phyloP scores from a whole-genome alignment of 2,113 vertebrate species.

The Catharus bicknelli region DNA sequence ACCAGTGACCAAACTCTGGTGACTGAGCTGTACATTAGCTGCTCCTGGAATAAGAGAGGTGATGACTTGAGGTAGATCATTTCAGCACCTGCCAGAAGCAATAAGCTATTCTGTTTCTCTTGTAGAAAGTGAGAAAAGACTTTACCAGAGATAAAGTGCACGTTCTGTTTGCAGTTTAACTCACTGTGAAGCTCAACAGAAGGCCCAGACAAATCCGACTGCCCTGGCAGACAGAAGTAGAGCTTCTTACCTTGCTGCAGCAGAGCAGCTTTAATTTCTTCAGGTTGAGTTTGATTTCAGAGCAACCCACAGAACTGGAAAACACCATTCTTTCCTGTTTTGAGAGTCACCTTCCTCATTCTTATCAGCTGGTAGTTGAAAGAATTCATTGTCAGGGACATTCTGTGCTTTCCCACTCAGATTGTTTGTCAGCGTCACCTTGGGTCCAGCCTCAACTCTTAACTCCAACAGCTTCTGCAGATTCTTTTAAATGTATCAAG shows the following conservation, averaged over 20 bases:
- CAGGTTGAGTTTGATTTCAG: background rate
- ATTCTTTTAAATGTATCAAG: background rate
- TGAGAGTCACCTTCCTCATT: background rate
- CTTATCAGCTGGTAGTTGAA: background rate
- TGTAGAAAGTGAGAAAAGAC: background rate
- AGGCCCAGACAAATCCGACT: background rate
- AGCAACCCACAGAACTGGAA: background rate
- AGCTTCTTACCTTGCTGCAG: background rate
- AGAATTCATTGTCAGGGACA: background rate
- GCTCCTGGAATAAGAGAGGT: background rate
- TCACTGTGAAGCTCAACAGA: background rate
- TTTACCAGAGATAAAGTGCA: background rate
- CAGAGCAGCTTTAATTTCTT: background rate
- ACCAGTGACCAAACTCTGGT: background rate
- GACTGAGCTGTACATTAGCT: background rate
- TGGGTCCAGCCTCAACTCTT: background rate
- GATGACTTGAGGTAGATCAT: background rate
- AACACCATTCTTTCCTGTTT: background rate
- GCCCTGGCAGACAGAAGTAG: background rate
- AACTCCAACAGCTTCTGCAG: background rate
- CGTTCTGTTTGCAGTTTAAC: background rate
- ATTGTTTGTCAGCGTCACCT: background rate
- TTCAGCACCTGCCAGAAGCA: constrained; percentile 21
- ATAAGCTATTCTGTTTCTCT: background rate
- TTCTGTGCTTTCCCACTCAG: background rate